Conservation (phyloP, 2,797 vertebrate species). For the Myotis myotis region DNA sequence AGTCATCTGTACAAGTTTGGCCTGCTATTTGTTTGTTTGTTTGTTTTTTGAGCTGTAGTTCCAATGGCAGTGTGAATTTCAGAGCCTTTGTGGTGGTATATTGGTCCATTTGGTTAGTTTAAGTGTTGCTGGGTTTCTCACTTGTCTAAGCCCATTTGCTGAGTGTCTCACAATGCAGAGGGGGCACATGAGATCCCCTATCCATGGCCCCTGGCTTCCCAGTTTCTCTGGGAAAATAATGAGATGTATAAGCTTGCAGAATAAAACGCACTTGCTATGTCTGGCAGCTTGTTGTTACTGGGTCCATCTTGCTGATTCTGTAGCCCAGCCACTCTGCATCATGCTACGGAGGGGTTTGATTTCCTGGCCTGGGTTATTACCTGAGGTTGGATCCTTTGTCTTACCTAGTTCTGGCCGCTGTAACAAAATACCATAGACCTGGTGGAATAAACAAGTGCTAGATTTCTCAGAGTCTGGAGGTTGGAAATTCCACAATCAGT, state of each 20-base stretch:
- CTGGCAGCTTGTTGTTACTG: not conserved
- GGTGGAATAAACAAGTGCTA: not conserved
- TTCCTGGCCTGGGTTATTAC: not conserved
- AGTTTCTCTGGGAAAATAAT: not conserved
- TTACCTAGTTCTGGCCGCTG: not conserved
- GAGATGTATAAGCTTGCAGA: not conserved
- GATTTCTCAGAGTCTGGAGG: not conserved
- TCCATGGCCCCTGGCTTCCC: not conserved
- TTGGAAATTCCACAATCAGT: not conserved
- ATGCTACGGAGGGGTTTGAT: not conserved
- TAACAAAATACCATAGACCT: not conserved
- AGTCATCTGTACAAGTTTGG: not conserved
- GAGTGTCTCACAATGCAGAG: not conserved
- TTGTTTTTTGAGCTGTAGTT: not conserved
- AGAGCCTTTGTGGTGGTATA: not conserved
- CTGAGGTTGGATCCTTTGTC: not conserved
- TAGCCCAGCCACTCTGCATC: not conserved
- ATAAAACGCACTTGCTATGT: not conserved
- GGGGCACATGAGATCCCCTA: not conserved
- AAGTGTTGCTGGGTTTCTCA: not conserved
- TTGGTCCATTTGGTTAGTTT: not conserved
- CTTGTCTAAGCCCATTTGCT: not conserved
- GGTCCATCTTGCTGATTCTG: not conserved
- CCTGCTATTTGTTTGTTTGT: not conserved
- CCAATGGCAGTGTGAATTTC: not conserved